Conservation (phyloP, 1,140 invertebrate species). For the Triops cancriformis region DNA sequence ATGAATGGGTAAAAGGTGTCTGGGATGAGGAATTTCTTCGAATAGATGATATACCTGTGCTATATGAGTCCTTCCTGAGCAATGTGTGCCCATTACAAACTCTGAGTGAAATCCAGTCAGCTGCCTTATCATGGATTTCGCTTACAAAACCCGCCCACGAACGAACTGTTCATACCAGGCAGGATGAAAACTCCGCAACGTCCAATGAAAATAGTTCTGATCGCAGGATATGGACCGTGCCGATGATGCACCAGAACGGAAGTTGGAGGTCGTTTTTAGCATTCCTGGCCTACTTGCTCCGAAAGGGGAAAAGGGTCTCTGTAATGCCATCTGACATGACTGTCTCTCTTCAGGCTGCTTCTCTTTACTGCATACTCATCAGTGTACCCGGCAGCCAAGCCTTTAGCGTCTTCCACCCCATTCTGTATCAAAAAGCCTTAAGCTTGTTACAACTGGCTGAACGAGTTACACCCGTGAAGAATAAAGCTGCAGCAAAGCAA, state of each 20-base stretch:
- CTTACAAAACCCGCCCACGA: slow-evolving; percentile 30
- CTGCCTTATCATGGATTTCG: slow-evolving; percentile 36
- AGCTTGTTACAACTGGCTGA: slow-evolving; percentile 41
- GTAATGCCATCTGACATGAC: slow-evolving; percentile 38
- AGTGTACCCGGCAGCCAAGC: slow-evolving; percentile 48
- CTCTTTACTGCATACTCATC: slow-evolving; percentile 44
- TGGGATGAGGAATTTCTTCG: slow-evolving; percentile 45
- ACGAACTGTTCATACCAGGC: slow-evolving; percentile 28
- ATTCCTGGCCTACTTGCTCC: slow-evolving; percentile 45
- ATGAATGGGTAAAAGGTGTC: slow-evolving; percentile 43
- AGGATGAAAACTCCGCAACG: slow-evolving; percentile 23
- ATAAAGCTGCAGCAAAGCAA: slow-evolving; percentile 16
- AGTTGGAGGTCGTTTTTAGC: slow-evolving; percentile 45
- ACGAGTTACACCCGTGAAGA: slow-evolving; percentile 16
- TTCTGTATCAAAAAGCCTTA: slow-evolving; percentile 45
- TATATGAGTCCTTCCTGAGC: slow-evolving; percentile 40
- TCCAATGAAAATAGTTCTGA: slow-evolving; percentile 19
- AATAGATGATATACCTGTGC: slow-evolving; percentile 41
- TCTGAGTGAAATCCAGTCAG: slow-evolving; percentile 35
- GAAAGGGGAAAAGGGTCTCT: slow-evolving; percentile 40
- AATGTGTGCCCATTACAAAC: slow-evolving; percentile 38
- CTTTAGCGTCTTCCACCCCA: slow-evolving; percentile 50
- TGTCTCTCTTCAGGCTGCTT: slow-evolving; percentile 40
- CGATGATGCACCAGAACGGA: slow-evolving; percentile 42
- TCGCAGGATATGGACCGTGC: slow-evolving; percentile 43